Conservation (phyloP, 2,113 vertebrate genomes). For the Halcyon malimbica region DNA sequence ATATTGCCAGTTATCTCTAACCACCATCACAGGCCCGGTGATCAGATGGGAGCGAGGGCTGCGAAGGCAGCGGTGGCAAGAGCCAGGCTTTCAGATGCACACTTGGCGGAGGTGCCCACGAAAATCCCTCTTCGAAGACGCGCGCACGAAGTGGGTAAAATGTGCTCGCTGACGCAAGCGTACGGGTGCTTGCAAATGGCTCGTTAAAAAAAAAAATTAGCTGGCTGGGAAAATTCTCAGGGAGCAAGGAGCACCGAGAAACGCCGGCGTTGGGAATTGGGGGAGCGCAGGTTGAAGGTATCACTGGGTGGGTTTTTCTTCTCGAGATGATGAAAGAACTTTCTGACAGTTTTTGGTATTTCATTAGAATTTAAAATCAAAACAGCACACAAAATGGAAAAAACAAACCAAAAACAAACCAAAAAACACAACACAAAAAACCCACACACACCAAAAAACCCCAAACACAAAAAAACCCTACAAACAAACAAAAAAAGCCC, state of each 20-base stretch:
- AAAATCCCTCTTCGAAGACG: neutral
- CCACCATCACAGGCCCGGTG: neutral
- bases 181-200: neutral
- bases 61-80: neutral
- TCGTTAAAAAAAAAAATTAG: neutral
- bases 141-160: accelerated
- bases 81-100: neutral
- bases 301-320: neutral
- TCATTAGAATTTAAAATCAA: neutral
- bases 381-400: neutral
- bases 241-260: neutral
- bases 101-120: neutral
- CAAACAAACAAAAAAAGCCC: no score
- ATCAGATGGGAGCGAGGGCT: neutral
- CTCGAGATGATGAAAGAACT: neutral
- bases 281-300: neutral
- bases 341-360: neutral
- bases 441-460: no score
- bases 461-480: no score
- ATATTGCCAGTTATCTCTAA: neutral
- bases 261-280: accelerated
- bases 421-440: no score
- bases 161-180: neutral
- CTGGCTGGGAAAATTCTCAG: neutral
- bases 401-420: neutral